Evolutionary conservation across 2,797 vertebrate genomes (phyloP).

Genomic region (Acridotheres tristis): DNA sequence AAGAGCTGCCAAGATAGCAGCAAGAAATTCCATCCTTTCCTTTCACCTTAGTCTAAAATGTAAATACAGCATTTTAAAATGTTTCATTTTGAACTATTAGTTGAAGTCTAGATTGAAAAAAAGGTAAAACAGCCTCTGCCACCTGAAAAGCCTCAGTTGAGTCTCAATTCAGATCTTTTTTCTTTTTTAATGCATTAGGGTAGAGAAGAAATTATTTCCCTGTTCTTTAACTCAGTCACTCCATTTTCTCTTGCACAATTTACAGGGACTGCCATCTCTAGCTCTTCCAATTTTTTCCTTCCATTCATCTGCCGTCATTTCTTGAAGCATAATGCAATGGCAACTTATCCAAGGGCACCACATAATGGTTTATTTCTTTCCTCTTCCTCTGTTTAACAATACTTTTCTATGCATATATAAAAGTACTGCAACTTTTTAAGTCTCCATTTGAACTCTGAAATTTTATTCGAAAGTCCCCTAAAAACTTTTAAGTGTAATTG

Average conservation of each 20-base stretch:
- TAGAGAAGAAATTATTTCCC: not conserved
- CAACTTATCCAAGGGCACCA: not conserved
- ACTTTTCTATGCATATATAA: not conserved
- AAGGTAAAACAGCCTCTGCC: not conserved
- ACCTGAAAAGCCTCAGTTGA: not conserved
- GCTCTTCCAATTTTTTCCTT: not conserved
- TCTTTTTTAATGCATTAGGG: not conserved
- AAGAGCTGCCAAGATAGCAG: slow-evolving; percentile 38
- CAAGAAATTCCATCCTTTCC: slow-evolving; percentile 21
- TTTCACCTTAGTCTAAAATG: slow-evolving; percentile 24
- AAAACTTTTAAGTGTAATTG: not conserved
- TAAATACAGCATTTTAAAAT: not conserved
- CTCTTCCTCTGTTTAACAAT: not conserved
- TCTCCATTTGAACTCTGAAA: not conserved
- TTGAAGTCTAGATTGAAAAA: not conserved
- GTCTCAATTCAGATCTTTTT: not conserved
- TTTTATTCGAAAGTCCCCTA: not conserved
- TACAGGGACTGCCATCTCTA: not conserved
- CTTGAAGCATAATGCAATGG: not conserved
- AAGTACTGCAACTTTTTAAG: not conserved
- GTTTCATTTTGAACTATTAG: not conserved
- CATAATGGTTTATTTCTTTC: not conserved
- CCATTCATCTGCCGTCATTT: slow-evolving; percentile 8
- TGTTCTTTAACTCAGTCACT: not conserved
- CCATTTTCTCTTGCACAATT: not conserved